phyloP scores from a whole-genome alignment of 2,888 invertebrate genomes.

The Cactoblastis cactorum region DNA sequence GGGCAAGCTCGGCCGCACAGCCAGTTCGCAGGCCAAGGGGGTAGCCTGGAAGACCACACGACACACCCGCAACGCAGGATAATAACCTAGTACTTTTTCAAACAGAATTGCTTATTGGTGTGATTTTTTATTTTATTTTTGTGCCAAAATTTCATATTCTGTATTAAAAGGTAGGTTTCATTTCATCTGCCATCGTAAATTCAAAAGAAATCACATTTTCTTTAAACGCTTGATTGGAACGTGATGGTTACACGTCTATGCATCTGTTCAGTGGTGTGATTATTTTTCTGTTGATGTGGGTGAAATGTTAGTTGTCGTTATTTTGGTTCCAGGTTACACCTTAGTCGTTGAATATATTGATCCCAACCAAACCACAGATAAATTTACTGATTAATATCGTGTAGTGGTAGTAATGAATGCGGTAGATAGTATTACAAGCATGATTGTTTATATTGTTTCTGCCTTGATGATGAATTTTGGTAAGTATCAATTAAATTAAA shows the following conservation, averaged over 20 bases:
- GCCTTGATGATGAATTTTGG: slow-evolving; percentile 26
- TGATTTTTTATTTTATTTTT: slow-evolving; percentile 57
- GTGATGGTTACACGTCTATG: slow-evolving; percentile 47
- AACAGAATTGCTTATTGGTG: slow-evolving; percentile 75
- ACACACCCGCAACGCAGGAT: slow-evolving; percentile 76
- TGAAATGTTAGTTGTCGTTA: slow-evolving; percentile 73
- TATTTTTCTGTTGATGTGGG: slow-evolving; percentile 65
- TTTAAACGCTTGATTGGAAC: slow-evolving; percentile 61
- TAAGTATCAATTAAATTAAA: slow-evolving; percentile 27
- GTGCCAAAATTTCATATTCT: slow-evolving; percentile 35
- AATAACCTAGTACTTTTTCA: slow-evolving; percentile 64
- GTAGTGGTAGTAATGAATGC: slow-evolving; percentile 56
- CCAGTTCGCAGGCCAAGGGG: slow-evolving; percentile 64
- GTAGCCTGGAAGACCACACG: slow-evolving; percentile 76
- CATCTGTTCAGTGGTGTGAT: slow-evolving; percentile 69
- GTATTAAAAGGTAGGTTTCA: slow-evolving; percentile 53
- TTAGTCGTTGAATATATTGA: slow-evolving; percentile 46
- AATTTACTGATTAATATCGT: slow-evolving; percentile 65
- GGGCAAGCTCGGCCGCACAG: slow-evolving; percentile 61
- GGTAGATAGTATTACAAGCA: slow-evolving; percentile 60
- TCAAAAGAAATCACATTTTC: slow-evolving; percentile 44
- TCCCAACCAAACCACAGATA: slow-evolving; percentile 66
- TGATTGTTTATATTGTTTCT: slow-evolving; percentile 51
- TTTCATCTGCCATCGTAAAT: slow-evolving; percentile 55
- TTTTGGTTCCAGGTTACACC: slow-evolving; percentile 78